Percentiles rank a stretch among this genome's conserved stretches.
These are phyloP conservation scores for Lithodes maja DNA, from an alignment of 2,888 invertebrate genomes.

Conservation along the genomic window DNA sequence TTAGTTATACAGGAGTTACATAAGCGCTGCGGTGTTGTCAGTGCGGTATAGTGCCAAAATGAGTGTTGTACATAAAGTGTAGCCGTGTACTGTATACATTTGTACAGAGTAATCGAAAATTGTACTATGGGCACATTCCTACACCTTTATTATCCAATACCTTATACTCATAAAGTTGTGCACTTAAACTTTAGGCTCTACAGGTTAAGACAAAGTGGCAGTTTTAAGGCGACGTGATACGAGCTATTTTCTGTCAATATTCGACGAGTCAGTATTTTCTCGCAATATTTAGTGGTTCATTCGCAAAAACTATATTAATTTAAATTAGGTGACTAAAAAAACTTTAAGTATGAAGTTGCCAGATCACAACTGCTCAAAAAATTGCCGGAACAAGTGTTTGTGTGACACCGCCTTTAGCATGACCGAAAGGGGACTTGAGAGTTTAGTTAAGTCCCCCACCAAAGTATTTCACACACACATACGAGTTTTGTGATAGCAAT, in stretches of 20 bases:
- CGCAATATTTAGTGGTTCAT: too few relatives aligned
- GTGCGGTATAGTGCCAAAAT: conserved; percentile 49
- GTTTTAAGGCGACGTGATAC: too few relatives aligned
- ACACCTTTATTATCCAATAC: conserved; percentile 33
- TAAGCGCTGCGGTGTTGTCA: conserved; percentile 37
- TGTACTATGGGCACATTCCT: conserved; percentile 55
- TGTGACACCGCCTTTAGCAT: too few relatives aligned
- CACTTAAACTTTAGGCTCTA: conserved; percentile 38
- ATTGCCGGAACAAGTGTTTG: too few relatives aligned
- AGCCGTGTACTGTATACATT: conserved; percentile 41
- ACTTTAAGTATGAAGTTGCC: too few relatives aligned
- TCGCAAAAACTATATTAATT: too few relatives aligned
- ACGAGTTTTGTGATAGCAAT: background rate
- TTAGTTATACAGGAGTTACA: conserved; percentile 33
- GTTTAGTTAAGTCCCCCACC: background rate
- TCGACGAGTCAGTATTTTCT: too few relatives aligned
- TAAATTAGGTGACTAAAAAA: too few relatives aligned
- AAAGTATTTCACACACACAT: background rate
- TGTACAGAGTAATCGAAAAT: conserved; percentile 44
- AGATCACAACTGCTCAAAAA: too few relatives aligned
- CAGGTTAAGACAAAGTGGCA: conserved; percentile 13
- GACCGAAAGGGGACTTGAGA: background rate
- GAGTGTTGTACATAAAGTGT: conserved; percentile 58
- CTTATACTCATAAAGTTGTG: conserved; percentile 34
- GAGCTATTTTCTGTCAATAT: too few relatives aligned